phyloP scores from a whole-genome alignment of 2,113 vertebrate genomes.

The Willisornis vidua region DNA sequence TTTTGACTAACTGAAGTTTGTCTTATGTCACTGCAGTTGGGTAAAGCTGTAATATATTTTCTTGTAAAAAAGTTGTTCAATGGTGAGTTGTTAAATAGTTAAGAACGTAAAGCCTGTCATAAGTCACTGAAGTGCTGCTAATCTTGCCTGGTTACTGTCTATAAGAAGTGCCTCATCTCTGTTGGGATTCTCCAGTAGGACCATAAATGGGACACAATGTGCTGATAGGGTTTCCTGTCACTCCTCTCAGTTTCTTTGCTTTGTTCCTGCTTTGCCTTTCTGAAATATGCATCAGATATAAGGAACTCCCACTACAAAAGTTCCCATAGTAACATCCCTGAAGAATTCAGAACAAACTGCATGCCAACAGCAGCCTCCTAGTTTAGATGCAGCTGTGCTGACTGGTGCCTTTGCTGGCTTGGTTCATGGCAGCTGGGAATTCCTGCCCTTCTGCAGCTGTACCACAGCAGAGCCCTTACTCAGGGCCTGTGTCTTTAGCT shows the following conservation, averaged over 20 bases:
- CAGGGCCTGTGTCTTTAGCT: neutral
- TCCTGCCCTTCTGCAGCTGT: neutral
- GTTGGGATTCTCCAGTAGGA: neutral
- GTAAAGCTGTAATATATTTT: neutral
- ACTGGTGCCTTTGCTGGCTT: neutral
- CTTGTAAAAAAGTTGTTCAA: neutral
- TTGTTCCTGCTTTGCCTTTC: neutral
- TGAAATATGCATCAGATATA: neutral
- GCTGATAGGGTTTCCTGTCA: neutral
- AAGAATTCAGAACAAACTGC: neutral
- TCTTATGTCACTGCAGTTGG: neutral
- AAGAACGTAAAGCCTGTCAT: accelerated
- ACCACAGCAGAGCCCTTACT: neutral
- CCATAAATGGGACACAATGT: neutral
- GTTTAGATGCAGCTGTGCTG: neutral
- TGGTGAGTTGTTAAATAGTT: neutral
- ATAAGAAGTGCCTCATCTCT: neutral
- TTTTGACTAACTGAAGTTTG: neutral
- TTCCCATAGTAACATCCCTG: neutral
- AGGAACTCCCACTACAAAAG: neutral
- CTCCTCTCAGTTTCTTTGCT: neutral
- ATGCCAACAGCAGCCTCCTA: neutral
- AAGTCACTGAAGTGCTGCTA: neutral
- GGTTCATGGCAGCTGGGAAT: neutral
- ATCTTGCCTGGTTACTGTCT: neutral